Base-by-base conservation (phyloP, 2,888 invertebrate species). In the Napeogenes inachia region DNA sequence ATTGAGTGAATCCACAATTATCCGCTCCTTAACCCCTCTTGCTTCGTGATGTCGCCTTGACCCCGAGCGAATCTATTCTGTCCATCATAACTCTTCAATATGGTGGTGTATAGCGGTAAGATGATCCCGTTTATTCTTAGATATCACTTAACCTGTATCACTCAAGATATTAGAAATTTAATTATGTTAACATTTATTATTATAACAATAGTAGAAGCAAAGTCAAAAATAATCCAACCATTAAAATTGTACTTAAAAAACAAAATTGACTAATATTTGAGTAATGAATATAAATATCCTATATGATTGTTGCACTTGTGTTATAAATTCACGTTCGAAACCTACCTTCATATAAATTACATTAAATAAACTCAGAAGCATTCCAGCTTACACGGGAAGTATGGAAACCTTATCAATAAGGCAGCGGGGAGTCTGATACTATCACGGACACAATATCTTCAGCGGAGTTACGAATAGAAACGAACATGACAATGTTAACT, bases 391-490 rank as follows among this genome's bases (percentile, higher is more conserved):
- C 80, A 82, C 82, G 84, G 88, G 86, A 87, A 87, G 87, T 88
- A 87, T 85, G 84, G 87, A 85, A 87, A 84, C 82, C 82, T 88
- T 89, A 89, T 89, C 89, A 87, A 87, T 88, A 88, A 87, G 87
- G 78, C 89, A 77, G 79, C 89, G 85, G 89, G 89, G 88, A 75
- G 86, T 83, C 86, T 81, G 89, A 88, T 89, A 81, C 77, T 84
- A 89, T 89, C 88, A 81, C 78, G 78, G 75, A 77, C 70, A 75
- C 77, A 79, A 82, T 84, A 85, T 82, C 77, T 82, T 78, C 78
- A 70, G 60, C 71, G 75, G 80, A 83, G 76, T 79, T 81, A 82
- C 79, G 77, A 85, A 85, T 78, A 74, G 72, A 64, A 72, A 75
- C 71, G 75, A 78, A 81, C 79, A 80, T 77, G 80, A 79, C 77